Base-by-base conservation (phyloP, 2,797 vertebrate genomes). In the Oophaga sylvatica region DNA sequence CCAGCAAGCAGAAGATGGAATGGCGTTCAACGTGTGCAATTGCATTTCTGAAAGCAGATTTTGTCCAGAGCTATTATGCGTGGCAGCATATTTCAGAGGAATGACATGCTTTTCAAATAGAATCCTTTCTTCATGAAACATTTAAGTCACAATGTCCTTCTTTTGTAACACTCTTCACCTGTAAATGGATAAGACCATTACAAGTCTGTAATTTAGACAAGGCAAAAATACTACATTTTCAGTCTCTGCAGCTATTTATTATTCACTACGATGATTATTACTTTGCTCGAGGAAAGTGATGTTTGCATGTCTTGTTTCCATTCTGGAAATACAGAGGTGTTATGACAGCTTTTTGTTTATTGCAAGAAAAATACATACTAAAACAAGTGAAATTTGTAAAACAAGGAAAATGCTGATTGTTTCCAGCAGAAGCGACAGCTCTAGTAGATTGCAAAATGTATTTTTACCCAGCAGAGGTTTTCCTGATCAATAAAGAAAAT, bases 11-110 rank as follows among this genome's bases (percentile, higher is more conserved):
- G 90, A 89, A 90, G 87, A 91, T 76, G 79, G 90, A 90, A 90
- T 89, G 90, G 81, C 59, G 89, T 85, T 90, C 84, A 82, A 5
- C 53, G 85, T 31, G 76, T 26, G 12, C 70, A 90, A 87, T 84
- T 41, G 83, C n/a, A 0, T 87, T 87, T 62, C n/a, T 57, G 88
- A 89, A 89, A 88, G 73, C 80, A 90, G 77, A 26, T 90, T 91
- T 84, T 84, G 48, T 90, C 92, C 89, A 87, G 91, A 91, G 87
- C 60, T 85, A 86, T 91, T 89, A 78, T 16, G 81, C 87, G 80
- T 88, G 88, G 88, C 80, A 90, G 90, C 19, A 10, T 88, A 86
- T 91, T 92, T 92, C 85, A 90, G 57, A 76, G 85, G 90, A 89
- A 90, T 85, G 90, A 20, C 81, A 85, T 35, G 62, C 65, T 87